Base-by-base conservation (phyloP, 1,140 invertebrate species). In the Apis dorsata region DNA sequence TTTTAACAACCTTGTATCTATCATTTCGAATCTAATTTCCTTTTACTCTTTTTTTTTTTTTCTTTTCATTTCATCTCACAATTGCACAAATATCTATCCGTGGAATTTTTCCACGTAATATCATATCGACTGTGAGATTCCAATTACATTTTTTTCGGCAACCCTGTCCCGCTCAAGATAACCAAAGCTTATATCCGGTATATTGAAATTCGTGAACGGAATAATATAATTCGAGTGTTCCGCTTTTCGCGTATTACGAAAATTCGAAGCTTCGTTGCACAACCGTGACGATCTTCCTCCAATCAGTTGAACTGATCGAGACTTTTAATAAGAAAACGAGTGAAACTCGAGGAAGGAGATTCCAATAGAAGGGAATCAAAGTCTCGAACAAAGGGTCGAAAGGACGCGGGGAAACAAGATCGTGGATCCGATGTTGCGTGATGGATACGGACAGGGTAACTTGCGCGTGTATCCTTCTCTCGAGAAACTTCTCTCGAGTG, bases 131-230 rank as follows among this genome's bases (percentile, higher is more conserved):
- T 51, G 51, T 12, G 19, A 55, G 15, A 76, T 76, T 68, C 63
- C 63, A 76, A 76, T 81, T 81, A 69, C 72, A 76, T 66, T 81
- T 75, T 4, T 44, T 75, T 75, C n/a, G 79, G 34, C 17, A 81
- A 75, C n/a, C 28, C 21, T 13, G 4, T 7, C n/a, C 11, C 44
- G 60, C 24, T 60, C 77, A 59, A 21, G 28, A 34, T 17, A 51
- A 19, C 24, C 77, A 21, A 17, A 21, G 11, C 55, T 44, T 44
- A 8, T 21, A 51, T 19, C 28, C 21, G 2, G n/a, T 59, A 66
- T 80, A 80, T 80, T 80, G 78, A 80, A 73, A 63, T 69, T 21
- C 59, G 59, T 17, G 53, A 5, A 7, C 19, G 28, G 66, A 69
- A 24, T 57, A 60, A 77, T 77, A 79, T 81, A 24, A 24, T 72